Percentiles rank a stretch among this genome's conserved stretches.
Conservation (phyloP, 1,140 invertebrate genomes). For the Drosophila bipectinata region DNA sequence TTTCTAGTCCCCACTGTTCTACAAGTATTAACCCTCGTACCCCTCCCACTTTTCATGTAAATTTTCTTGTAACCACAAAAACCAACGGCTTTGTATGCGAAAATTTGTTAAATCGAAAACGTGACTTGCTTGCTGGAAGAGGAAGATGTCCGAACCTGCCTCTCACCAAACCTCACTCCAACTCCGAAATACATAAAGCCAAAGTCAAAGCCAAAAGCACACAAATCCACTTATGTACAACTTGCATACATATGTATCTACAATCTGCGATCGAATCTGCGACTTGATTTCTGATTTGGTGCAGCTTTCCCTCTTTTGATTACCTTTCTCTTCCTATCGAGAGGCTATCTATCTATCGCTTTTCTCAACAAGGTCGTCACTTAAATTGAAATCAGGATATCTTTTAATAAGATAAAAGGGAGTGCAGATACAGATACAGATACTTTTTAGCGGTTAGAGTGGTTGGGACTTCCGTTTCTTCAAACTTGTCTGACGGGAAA, state of each 20-base stretch:
- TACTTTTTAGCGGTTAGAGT: constrained; percentile 57
- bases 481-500: constrained; percentile 11
- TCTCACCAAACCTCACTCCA: too few relatives aligned
- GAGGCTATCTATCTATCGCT: constrained; percentile 36
- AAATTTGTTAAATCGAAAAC: constrained; percentile 82
- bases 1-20: constrained; percentile 7
- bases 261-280: constrained; percentile 47
- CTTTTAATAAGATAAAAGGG: constrained; percentile 59
- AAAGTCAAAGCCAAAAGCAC: constrained; percentile 6
- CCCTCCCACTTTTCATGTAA: constrained; percentile 67
- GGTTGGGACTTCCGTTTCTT: constrained; percentile 48
- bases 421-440: constrained; percentile 26
- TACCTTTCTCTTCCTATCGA: constrained; percentile 3
- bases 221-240: constrained; percentile 12
- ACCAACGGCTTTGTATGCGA: constrained; percentile 66
- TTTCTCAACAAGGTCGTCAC: constrained; percentile 67
- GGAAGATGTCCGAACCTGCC: constrained; percentile 33
- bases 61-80: constrained; percentile 54
- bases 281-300: constrained; percentile 57
- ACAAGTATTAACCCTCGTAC: constrained; percentile 10
- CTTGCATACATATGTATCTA: constrained; percentile 33
- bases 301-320: constrained; percentile 54
- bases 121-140: constrained; percentile 70
- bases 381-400: constrained; percentile 76
- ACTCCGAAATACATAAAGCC: constrained; percentile 3